These are phyloP conservation scores for Cnemophilus loriae DNA, from an alignment of 2,113 vertebrate genomes.

Conservation along the genomic window DNA sequence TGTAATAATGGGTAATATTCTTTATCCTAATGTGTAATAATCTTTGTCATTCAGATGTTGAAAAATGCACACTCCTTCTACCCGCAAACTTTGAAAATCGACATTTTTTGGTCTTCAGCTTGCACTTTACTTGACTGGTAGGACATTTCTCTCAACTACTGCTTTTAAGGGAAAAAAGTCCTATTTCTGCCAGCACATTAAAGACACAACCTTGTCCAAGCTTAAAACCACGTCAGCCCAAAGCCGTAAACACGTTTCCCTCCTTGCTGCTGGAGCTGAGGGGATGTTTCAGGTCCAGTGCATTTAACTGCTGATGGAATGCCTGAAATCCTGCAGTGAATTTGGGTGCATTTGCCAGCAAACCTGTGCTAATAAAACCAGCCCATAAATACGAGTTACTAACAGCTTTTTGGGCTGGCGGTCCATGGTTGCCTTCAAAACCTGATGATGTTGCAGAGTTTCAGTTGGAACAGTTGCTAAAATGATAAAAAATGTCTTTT, in stretches of 20 bases:
- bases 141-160: not conserved
- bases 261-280: not conserved
- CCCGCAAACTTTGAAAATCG: not conserved
- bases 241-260: not conserved
- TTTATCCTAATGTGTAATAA: too few species aligned
- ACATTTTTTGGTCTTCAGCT: fast-evolving
- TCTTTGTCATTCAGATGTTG: not conserved
- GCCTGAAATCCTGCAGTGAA: not conserved
- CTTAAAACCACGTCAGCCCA: not conserved
- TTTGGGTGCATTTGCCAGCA: not conserved
- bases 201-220: not conserved
- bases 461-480: not conserved
- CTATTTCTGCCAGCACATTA: not conserved
- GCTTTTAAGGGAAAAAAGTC: not conserved
- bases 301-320: not conserved
- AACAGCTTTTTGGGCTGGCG: not conserved
- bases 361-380: not conserved
- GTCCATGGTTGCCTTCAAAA: not conserved
- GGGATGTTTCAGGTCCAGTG: not conserved
- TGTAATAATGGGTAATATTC: not conserved
- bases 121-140: not conserved
- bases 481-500: not conserved
- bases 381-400: not conserved
- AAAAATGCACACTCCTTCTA: not conserved
- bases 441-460: not conserved